Percentiles rank a stretch among this genome's conserved stretches.
Evolutionary conservation across 2,113 vertebrate genomes (phyloP).

Genomic region (Microcebus jonahi): DNA sequence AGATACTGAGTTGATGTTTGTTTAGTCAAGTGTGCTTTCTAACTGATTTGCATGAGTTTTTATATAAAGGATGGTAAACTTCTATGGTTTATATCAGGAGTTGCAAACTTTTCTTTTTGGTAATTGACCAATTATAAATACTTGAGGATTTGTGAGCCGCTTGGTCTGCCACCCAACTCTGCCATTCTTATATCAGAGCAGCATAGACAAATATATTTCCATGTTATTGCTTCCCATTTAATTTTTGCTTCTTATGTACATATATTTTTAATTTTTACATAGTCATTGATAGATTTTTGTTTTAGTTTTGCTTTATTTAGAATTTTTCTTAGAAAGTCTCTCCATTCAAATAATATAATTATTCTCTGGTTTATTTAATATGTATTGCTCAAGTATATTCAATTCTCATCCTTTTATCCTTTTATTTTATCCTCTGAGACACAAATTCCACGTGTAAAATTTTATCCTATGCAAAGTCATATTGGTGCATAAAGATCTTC

Average conservation of each 20-base stretch:
- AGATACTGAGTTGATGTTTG: neutral
- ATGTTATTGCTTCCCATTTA: neutral
- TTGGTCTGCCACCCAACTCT: neutral
- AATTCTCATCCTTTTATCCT: neutral
- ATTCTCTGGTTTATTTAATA: neutral
- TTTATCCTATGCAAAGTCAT: neutral
- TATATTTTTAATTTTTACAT: neutral
- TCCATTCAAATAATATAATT: neutral
- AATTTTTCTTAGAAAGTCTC: neutral
- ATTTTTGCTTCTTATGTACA: neutral
- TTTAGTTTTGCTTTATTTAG: neutral
- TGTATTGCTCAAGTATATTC: neutral
- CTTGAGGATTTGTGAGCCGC: neutral
- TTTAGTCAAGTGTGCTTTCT: neutral
- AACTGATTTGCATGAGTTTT: neutral
- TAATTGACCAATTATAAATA: neutral
- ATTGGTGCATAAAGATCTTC: neutral
- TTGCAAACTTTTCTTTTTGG: neutral
- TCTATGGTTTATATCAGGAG: neutral
- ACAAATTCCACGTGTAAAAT: neutral
- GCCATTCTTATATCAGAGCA: neutral
- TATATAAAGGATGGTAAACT: neutral
- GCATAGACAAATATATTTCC: neutral
- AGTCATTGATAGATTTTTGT: neutral
- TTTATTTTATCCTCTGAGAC: neutral